phyloP scores from a whole-genome alignment of 2,888 invertebrate species.

The Yponomeuta cagnagella region DNA sequence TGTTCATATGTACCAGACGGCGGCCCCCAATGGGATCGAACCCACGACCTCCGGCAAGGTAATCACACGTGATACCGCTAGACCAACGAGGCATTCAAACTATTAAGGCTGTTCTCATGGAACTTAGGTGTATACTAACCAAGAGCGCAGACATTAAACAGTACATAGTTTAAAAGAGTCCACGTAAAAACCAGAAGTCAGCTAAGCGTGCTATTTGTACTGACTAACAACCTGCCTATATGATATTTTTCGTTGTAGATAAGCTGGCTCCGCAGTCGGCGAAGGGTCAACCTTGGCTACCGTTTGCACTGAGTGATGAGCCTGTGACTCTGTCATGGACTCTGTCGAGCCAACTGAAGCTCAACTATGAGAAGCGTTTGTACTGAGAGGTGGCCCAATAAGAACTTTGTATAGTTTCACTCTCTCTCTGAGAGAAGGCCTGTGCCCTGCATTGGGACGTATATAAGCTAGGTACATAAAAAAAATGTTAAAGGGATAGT shows the following conservation, averaged over 20 bases:
- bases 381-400: background rate
- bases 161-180: slow-evolving; percentile 27
- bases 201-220: background rate
- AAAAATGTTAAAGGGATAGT: too few species aligned
- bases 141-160: slow-evolving; percentile 50
- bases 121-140: slow-evolving; percentile 40
- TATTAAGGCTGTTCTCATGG: slow-evolving; percentile 53
- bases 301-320: background rate
- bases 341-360: too few species aligned
- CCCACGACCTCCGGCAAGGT: too few species aligned
- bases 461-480: too few species aligned
- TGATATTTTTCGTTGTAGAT: background rate
- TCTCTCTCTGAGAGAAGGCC: too few species aligned
- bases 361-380: too few species aligned
- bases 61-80: too few species aligned
- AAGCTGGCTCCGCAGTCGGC: background rate
- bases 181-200: background rate
- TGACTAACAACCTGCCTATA: background rate
- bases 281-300: background rate
- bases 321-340: background rate
- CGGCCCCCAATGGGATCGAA: too few species aligned
- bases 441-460: too few species aligned
- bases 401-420: background rate
- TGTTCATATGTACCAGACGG: too few species aligned
- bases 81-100: too few species aligned